Evolutionary conservation across 2,888 invertebrate species (phyloP).

Genomic region (Acanthosoma haemorrhoidale): DNA sequence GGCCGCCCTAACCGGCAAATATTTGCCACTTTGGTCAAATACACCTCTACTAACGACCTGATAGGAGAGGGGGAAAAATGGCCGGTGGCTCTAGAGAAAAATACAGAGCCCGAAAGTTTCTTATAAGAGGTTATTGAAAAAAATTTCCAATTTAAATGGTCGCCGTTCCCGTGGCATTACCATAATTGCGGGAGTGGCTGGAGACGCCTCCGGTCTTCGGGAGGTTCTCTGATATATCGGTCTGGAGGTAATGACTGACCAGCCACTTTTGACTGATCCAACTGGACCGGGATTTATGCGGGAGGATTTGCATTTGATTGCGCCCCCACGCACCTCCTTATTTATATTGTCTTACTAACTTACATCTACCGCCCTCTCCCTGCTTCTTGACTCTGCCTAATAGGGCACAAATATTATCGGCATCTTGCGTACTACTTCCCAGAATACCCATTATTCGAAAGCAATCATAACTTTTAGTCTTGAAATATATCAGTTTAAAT

Average conservation of each 20-base stretch:
- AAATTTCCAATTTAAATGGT: constrained; percentile 30
- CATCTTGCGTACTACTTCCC: no score
- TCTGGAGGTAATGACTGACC: not conserved
- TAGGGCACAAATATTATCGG: no score
- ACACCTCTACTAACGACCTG: constrained; percentile 4
- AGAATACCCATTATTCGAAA: no score
- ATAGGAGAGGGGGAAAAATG: constrained; percentile 1
- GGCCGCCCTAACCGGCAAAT: not conserved
- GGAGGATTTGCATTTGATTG: constrained; percentile 20
- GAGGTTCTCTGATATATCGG: constrained; percentile 14
- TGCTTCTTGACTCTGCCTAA: no score
- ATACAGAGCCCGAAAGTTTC: constrained; percentile 3
- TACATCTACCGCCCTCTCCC: no score
- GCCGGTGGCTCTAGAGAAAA: constrained; percentile 2
- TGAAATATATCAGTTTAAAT: no score
- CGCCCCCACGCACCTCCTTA: not conserved
- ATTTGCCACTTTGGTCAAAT: constrained; percentile 14
- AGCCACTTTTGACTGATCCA: constrained; percentile 7
- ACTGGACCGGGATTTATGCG: constrained; percentile 22
- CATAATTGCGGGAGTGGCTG: constrained; percentile 21
- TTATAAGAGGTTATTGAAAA: constrained; percentile 26
- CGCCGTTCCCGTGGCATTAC: constrained; percentile 9
- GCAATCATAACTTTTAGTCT: no score
- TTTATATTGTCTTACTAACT: no score
- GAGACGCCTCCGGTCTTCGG: constrained; percentile 16